Evolutionary conservation across 35 echinoderm and acorn worm genomes (phyloP), one percentile per base, ranked within the genome.

Genomic region (Apostichopus californicus): DNA sequence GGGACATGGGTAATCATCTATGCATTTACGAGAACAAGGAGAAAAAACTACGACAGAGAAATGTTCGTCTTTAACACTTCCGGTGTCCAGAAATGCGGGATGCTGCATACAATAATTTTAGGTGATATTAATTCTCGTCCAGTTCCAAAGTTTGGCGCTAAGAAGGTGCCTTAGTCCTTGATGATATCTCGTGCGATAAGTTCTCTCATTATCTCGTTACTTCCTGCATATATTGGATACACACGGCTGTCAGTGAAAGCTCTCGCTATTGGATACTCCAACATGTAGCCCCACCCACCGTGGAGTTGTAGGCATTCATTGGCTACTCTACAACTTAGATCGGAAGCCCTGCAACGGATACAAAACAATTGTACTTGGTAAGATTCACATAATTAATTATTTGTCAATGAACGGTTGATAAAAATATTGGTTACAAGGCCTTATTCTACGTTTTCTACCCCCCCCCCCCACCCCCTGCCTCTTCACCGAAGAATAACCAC

Each of bases 271-370:
- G 95, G 93, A 17, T 94, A 96, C 68, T 96, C 95, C 93, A 90
- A 92, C 93, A 96, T 96, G 78, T 96, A 96, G 9, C 95, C 95
- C 95, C 95, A 96, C 6, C 95, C 95, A 77, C 95, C 95, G 55
- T 96, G 95, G 6, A 96, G 77, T 86, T 96, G 95, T 17, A 96
- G 53, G 58, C 95, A 94, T 13, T 94, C 90, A 1, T 70, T 46
- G 4, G 93, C 90, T 20, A 96, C 90, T 17, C 56, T 81, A 61
- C 92, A 94, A 8, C 71, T n/a, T 13, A 94, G 11, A 10, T 96
- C 95, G 24, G 95, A 82, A 10, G 28, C 58, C 95, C 95, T 96
- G 95, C 25, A 83, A 46, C 34, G 34, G 34, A 90, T 26, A 5
- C 57, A 79, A 18, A 18, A 28, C 80, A 10, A 83, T 68, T 68